Evolutionary conservation across 2,113 vertebrate species (phyloP).

Genomic region (Lutjanus erythropterus): DNA sequence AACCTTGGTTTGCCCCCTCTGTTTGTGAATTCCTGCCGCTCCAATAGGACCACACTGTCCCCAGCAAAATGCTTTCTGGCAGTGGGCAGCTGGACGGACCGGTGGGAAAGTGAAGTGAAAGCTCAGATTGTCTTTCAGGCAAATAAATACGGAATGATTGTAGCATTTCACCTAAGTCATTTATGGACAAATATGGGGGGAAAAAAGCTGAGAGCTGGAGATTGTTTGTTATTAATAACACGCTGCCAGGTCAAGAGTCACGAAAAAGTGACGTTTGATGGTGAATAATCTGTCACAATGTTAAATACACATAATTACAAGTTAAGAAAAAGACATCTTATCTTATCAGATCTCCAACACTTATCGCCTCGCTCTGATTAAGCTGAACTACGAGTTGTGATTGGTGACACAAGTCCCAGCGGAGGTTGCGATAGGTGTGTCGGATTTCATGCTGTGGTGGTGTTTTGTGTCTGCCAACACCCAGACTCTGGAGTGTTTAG

Average conservation of each 20-base stretch:
- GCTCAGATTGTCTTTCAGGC: constrained; percentile 62
- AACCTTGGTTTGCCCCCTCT: constrained; percentile 80
- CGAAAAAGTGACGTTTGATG: neutral
- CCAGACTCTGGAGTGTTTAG: constrained; percentile 74
- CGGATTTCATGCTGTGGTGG: constrained; percentile 50
- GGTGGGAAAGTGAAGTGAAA: constrained; percentile 71
- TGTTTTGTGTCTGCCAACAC: constrained; percentile 80
- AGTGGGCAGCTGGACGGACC: constrained; percentile 59
- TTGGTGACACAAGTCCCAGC: constrained; percentile 42
- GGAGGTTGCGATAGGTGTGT: constrained; percentile 45
- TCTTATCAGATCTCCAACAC: constrained; percentile 23
- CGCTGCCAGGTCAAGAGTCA: constrained; percentile 32
- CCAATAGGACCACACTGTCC: constrained; percentile 76
- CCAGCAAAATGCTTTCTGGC: constrained; percentile 75
- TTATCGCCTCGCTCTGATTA: constrained; percentile 7
- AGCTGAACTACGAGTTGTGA: constrained; percentile 21
- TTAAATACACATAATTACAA: constrained; percentile 8
- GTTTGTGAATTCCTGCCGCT: constrained; percentile 79
- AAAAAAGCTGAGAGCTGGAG: constrained; percentile 7
- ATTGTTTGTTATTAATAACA: constrained; percentile 26
- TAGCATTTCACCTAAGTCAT: constrained; percentile 48
- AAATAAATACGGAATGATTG: constrained; percentile 70
- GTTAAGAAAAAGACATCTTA: constrained; percentile 1
- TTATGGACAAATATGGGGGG: constrained; percentile 9
- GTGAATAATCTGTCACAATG: constrained; percentile 30